Evolutionary conservation across 2,113 vertebrate species (phyloP).

Genomic region (Atractosteus spatula): DNA sequence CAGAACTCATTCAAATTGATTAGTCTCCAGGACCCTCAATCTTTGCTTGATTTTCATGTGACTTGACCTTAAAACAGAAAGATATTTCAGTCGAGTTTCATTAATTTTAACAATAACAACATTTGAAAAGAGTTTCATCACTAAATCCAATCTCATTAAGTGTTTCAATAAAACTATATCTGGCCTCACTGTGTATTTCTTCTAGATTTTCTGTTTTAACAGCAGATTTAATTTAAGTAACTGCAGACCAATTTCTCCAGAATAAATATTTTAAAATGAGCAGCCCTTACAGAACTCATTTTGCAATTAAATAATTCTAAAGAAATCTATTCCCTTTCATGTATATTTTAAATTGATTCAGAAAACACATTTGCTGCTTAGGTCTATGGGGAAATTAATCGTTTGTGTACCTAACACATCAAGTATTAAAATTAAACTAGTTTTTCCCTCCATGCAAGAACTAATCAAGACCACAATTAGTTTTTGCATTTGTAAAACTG

Average conservation of each 20-base stretch:
- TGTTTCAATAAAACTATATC: neutral
- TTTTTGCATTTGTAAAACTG: neutral
- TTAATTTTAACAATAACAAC: neutral
- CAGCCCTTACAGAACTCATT: slow-evolving; percentile 8
- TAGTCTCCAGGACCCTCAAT: no score
- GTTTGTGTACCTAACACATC: slow-evolving; percentile 17
- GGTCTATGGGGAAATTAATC: slow-evolving; percentile 16
- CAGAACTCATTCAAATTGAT: no score
- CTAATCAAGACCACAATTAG: slow-evolving; percentile 39
- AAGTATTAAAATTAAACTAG: slow-evolving; percentile 28
- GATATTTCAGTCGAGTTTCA: no score
- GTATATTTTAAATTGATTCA: slow-evolving; percentile 9
- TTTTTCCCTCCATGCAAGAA: slow-evolving; percentile 26
- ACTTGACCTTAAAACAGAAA: no score
- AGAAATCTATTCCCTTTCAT: slow-evolving; percentile 14
- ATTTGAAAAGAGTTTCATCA: neutral
- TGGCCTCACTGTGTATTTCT: neutral
- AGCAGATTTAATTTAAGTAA: slow-evolving; percentile 5
- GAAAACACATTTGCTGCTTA: slow-evolving; percentile 13
- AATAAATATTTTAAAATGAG: slow-evolving; percentile 14
- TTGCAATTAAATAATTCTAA: slow-evolving; percentile 29
- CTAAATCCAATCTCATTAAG: neutral
- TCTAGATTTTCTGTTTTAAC: slow-evolving; percentile 1
- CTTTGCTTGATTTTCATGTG: no score
- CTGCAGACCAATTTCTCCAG: neutral